Evolutionary conservation across 2,888 invertebrate genomes (phyloP).

Genomic region (Theretra japonica): DNA sequence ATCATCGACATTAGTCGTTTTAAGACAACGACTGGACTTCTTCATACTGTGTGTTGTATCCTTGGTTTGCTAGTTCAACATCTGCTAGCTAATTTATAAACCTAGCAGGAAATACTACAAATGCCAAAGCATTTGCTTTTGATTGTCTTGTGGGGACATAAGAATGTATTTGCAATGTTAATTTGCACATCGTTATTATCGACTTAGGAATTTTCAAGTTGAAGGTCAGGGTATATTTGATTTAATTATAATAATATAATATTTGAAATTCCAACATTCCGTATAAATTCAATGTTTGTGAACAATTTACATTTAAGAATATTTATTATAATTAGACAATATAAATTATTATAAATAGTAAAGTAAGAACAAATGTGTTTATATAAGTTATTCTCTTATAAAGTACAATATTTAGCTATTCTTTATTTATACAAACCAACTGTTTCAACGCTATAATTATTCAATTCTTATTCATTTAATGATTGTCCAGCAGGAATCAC

Average conservation of each 20-base stretch:
- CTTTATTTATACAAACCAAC: too few species aligned
- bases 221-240: slow-evolving; percentile 9
- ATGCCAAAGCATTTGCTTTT: background rate
- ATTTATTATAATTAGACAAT: background rate
- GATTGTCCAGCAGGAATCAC: too few species aligned
- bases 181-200: background rate
- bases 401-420: too few species aligned
- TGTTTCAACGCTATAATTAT: too few species aligned
- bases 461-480: too few species aligned
- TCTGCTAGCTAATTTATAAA: background rate
- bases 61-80: background rate
- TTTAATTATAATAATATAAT: background rate
- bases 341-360: background rate
- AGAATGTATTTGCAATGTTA: background rate
- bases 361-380: background rate
- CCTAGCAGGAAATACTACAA: background rate
- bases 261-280: background rate
- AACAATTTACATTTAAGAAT: background rate
- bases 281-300: background rate
- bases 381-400: too few species aligned
- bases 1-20: too few species aligned
- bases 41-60: too few species aligned
- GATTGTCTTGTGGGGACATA: background rate
- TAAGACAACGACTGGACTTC: too few species aligned
- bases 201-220: slow-evolving; percentile 13